Base-by-base conservation (phyloP, 2,113 vertebrate species). In the Erinaceus europaeus region DNA sequence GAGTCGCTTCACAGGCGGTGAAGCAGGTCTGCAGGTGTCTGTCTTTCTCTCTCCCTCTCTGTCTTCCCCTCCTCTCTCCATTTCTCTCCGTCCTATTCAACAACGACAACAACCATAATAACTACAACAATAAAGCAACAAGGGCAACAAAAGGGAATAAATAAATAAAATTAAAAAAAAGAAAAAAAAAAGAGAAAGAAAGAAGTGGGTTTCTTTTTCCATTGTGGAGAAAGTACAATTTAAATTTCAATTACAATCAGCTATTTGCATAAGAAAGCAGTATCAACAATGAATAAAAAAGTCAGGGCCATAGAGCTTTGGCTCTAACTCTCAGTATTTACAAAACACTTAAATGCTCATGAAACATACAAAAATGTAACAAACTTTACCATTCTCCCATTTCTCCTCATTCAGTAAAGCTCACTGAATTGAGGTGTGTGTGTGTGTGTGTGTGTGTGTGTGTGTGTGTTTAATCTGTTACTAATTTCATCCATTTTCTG, bases 371-470 rank as follows among this genome's bases (percentile, higher is more conserved):
- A 29, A 74, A 68, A 84, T 11, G 17, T 38, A 77, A 4, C 5
- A 40, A 93, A 91, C 80, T 92, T 86, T 62, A 34, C 42, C 13
- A 64, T 77, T 42, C 2, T 82, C 40, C 69, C 10, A 0, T 40
- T 71, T 53, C 38, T 89, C 29, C 23, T 4, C 13, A 57, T 62
- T 14, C n/a, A 10, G 14, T 34, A 81, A 90, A 89, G 4, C 27
- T 86, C 69, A 87, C n/a, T 62, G 27, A 75, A 81, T 75, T n/a
- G n/a, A n/a, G n/a, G 83, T 88, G 50, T 86, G 74, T 52, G 14
- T 9, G 62, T 21, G 2, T 23, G 14, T 36, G 29, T 67, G n/a
- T n/a, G n/a, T 75, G 83, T 88, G 50, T 86, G 74, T 52, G 14
- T 9, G 62, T 21, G 2, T 23, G 14, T 36, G 29, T 67, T 34